phyloP scores from a whole-genome alignment of 2,888 invertebrate species.

The Sisyra nigra region DNA sequence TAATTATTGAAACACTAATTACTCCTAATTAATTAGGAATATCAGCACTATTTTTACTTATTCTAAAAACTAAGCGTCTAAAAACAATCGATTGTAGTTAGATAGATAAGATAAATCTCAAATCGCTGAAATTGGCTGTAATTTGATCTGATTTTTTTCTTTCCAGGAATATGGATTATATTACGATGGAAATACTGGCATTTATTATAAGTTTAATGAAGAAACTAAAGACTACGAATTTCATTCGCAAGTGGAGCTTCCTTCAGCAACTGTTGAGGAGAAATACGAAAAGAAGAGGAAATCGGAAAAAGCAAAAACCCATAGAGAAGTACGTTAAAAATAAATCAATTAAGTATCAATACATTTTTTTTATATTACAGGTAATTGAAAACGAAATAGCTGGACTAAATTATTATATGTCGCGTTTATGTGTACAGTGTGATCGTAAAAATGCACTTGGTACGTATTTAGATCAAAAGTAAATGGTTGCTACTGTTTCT shows the following conservation, averaged over 20 bases:
- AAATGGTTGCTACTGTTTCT: conserved; percentile 11
- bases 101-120: too few relatives aligned
- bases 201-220: conserved; percentile 69
- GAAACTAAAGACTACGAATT: conserved; percentile 59
- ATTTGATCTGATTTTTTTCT: conserved; percentile 12
- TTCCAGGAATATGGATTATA: conserved; percentile 69
- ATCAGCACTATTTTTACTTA: too few relatives aligned
- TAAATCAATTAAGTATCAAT: not conserved
- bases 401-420: conserved; percentile 24
- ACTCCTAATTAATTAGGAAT: too few relatives aligned
- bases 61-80: too few relatives aligned
- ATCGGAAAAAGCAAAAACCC: conserved; percentile 29
- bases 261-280: conserved; percentile 5
- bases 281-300: conserved; percentile 18
- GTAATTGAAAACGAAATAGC: conserved; percentile 27
- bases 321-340: conserved; percentile 19
- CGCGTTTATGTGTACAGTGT: conserved; percentile 29
- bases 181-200: conserved; percentile 73
- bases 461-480: conserved; percentile 25
- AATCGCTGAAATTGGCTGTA: too few relatives aligned
- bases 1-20: too few relatives aligned
- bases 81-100: too few relatives aligned
- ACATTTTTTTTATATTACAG: conserved; percentile 19
- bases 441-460: conserved; percentile 35
- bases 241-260: conserved; percentile 53